phyloP scores from a whole-genome alignment of 2,888 invertebrate species.

The Dermolepida albohirtum region DNA sequence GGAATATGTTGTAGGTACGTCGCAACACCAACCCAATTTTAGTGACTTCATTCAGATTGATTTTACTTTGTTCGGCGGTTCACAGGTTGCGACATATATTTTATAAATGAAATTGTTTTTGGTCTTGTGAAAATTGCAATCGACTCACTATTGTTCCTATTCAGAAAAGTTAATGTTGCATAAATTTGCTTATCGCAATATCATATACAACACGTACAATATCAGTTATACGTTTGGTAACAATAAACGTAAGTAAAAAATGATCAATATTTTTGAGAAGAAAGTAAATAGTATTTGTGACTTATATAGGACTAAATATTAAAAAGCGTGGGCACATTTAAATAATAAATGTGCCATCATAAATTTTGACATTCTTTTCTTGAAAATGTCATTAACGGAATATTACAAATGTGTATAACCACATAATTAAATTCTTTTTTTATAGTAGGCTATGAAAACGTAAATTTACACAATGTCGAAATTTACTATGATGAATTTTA shows the following conservation, averaged over 20 bases:
- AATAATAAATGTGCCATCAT: too few species aligned
- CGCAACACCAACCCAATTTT: constrained; percentile 39
- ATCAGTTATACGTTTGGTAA: not conserved
- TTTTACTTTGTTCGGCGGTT: constrained; percentile 30
- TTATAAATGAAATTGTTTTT: constrained; percentile 21
- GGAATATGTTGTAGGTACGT: constrained; percentile 24
- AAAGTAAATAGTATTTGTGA: too few species aligned
- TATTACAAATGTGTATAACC: too few species aligned
- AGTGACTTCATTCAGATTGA: constrained; percentile 37
- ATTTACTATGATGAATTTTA: too few species aligned
- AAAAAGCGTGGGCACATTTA: too few species aligned
- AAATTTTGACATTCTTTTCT: too few species aligned
- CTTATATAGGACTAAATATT: too few species aligned
- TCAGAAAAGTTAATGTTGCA: constrained; percentile 15
- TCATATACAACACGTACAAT: not conserved
- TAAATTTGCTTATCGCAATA: constrained; percentile 2
- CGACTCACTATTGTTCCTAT: constrained; percentile 5
- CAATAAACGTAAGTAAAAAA: not conserved
- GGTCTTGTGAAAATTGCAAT: constrained; percentile 1
- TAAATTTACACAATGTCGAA: too few species aligned
- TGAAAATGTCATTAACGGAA: too few species aligned
- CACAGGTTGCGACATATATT: constrained; percentile 32
- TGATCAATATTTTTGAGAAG: too few species aligned
- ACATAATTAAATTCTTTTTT: too few species aligned
- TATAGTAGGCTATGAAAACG: too few species aligned